Percentiles rank a stretch among this genome's conserved stretches.
These are phyloP conservation scores for Epistrophe grossulariae DNA, from an alignment of 2,888 invertebrate genomes.

Conservation along the genomic window DNA sequence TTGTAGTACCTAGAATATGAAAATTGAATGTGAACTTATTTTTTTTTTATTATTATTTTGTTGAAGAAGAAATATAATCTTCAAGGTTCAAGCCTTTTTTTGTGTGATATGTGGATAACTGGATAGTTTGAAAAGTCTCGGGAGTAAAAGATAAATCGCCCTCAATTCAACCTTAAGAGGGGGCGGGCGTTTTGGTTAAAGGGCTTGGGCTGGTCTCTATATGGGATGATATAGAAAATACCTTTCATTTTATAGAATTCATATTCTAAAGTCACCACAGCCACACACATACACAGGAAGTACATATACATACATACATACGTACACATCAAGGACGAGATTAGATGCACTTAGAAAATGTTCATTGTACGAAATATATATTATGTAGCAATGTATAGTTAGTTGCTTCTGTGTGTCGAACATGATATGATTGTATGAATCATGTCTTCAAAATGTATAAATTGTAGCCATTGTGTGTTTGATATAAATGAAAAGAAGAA, in stretches of 20 bases:
- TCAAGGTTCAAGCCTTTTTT: constrained; percentile 25
- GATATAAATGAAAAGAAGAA: constrained; percentile 5
- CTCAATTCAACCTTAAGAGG: constrained; percentile 4
- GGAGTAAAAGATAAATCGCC: constrained; percentile 8
- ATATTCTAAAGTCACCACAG: constrained; percentile 1
- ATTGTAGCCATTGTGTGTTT: constrained; percentile 36
- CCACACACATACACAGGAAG: neutral
- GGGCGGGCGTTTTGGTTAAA: neutral
- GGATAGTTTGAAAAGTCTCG: constrained; percentile 23
- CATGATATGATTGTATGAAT: constrained; percentile 24
- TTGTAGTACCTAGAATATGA: constrained; percentile 12
- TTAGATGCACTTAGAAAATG: constrained; percentile 25
- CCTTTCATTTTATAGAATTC: constrained; percentile 14
- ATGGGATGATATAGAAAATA: neutral
- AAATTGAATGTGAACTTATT: constrained; percentile 20
- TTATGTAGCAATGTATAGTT: neutral
- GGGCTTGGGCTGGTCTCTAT: neutral
- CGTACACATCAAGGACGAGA: neutral
- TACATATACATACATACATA: neutral
- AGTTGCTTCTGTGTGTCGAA: neutral
- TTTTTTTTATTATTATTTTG: neutral
- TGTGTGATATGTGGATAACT: neutral
- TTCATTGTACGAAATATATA: neutral
- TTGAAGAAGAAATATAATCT: constrained; percentile 27
- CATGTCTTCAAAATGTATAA: constrained; percentile 20